These are phyloP conservation scores for Rhinatrema bivittatum DNA, from an alignment of 2,797 vertebrate genomes.

Conservation along the genomic window DNA sequence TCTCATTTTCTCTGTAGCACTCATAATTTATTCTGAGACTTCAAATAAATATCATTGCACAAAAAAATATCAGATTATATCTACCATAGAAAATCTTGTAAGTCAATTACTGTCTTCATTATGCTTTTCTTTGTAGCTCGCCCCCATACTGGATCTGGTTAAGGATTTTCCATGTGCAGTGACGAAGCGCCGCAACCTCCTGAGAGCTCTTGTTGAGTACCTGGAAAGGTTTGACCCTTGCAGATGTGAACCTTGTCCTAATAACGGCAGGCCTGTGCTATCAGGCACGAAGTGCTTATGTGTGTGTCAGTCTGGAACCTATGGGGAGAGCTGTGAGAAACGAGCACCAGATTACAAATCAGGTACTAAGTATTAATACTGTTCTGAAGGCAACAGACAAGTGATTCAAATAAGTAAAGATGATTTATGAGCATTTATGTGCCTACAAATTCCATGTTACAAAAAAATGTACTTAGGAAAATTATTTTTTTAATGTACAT, in stretches of 20 bases:
- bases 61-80: too few species aligned
- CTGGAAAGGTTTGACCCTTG: conserved; percentile 70
- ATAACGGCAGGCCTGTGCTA: conserved; percentile 68
- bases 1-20: too few species aligned
- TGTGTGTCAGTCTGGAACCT: conserved; percentile 79
- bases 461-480: too few species aligned
- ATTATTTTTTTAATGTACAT: too few species aligned
- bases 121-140: conserved; percentile 47
- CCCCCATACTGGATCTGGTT: conserved; percentile 69
- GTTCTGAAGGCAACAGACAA: rapidly evolving
- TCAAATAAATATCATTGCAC: too few species aligned
- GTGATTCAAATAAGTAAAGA: rapidly evolving
- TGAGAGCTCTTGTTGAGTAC: conserved; percentile 69
- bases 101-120: neutral
- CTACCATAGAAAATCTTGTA: too few species aligned
- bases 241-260: conserved; percentile 75
- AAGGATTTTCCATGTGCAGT: conserved; percentile 72
- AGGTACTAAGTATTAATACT: too few species aligned
- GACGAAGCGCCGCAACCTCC: conserved; percentile 74
- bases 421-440: too few species aligned
- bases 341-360: conserved; percentile 62
- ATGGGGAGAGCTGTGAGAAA: conserved; percentile 68
- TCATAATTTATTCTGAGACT: too few species aligned
- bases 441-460: too few species aligned
- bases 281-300: conserved; percentile 76